Evolutionary conservation across 1,140 invertebrate genomes (phyloP).

Genomic region (Drosophila tristis): DNA sequence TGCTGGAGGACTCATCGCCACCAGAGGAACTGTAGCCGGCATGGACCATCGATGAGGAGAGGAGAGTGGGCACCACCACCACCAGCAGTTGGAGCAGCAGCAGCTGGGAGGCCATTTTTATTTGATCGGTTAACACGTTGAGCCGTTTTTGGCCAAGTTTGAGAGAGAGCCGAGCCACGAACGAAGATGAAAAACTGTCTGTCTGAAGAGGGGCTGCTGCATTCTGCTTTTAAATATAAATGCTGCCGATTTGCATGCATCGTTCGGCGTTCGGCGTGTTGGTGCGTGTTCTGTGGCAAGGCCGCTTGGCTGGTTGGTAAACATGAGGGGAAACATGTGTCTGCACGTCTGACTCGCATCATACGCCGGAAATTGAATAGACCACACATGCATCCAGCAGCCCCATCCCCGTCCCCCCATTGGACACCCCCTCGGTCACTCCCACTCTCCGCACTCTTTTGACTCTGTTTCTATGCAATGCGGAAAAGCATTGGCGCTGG

Average conservation of each 20-base stretch:
- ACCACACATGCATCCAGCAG: neutral
- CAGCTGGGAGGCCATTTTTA: slow-evolving; percentile 33
- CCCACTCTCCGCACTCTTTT: too few relatives aligned
- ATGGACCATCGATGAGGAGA: slow-evolving; percentile 2
- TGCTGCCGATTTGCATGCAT: slow-evolving; percentile 37
- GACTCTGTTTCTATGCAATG: slow-evolving; percentile 32
- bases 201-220: slow-evolving; percentile 7
- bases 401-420: neutral
- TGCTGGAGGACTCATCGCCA: slow-evolving; percentile 8
- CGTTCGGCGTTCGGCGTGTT: slow-evolving; percentile 10
- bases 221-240: slow-evolving; percentile 56
- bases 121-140: neutral
- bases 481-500: slow-evolving; percentile 10
- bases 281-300: slow-evolving; percentile 58
- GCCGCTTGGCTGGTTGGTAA: slow-evolving; percentile 51
- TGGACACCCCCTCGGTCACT: neutral
- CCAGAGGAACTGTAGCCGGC: slow-evolving; percentile 46
- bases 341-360: slow-evolving; percentile 28
- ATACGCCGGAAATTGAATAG: slow-evolving; percentile 26
- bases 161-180: slow-evolving; percentile 28
- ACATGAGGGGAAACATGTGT: slow-evolving; percentile 69
- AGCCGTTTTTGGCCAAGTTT: neutral
- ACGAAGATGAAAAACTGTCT: slow-evolving; percentile 40
- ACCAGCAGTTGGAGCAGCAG: slow-evolving; percentile 10
- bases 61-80: slow-evolving; percentile 15